Base-by-base conservation (phyloP, 1,140 invertebrate species). In the Oreohelix idahoensis region DNA sequence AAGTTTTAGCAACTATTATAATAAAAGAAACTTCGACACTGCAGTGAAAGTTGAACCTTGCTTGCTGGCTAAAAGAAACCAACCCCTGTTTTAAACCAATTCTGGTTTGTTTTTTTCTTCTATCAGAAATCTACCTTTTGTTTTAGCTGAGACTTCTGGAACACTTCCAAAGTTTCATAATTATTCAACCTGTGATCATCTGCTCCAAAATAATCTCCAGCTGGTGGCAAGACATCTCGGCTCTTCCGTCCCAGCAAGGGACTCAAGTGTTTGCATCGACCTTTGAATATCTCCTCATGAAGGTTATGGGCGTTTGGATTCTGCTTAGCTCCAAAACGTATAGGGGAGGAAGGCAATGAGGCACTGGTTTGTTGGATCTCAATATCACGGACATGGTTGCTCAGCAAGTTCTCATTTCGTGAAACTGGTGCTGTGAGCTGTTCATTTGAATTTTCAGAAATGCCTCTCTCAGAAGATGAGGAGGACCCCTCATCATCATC, bases 111-210 rank as follows among this genome's bases (percentile, higher is more conserved):
- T n/a, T n/a, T n/a, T n/a, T n/a, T n/a, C n/a, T n/a, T n/a, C n/a
- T n/a, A n/a, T n/a, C n/a, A n/a, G n/a, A 45, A 45, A 45, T 15
- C 42, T 91, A 98, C 97, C 95, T 98, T 98, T 92, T 98, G 97
- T 87, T 96, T 95, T 49, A 98, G 94, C 89, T 98, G 97, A 53
- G 96, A 96, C 93, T 98, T 98, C 91, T 98, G 97, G 91, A 98
- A 98, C 74, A 96, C 97, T 93, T 98, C 97, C 81, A 98, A 94
- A 92, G 98, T 96, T 83, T 95, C 95, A 90, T 97, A 98, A 8
- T 75, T n/a, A 92, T 96, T 96, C 93, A 84, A 93, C 88, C 91
- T 95, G 90, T 91, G 96, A 26, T 90, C 88, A 71, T 93, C 92
- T 38, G 89, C 83, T 49, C 89, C 94, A 94, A 79, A 94, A 51